These are phyloP conservation scores for Champsocephalus gunnari DNA, from an alignment of 2,797 vertebrate species.

Conservation along the genomic window DNA sequence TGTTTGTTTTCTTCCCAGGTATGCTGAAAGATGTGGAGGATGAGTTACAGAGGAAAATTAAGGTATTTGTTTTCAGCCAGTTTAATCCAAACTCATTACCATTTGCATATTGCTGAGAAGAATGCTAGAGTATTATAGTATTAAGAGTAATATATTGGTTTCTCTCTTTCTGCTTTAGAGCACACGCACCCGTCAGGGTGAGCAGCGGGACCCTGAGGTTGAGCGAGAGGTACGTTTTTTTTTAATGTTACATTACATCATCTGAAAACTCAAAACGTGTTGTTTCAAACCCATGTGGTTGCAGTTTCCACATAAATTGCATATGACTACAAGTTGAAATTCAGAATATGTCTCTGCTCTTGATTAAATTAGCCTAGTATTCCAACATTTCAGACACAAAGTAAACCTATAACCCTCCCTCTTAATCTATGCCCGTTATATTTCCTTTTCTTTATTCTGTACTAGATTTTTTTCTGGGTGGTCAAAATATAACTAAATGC, in stretches of 20 bases:
- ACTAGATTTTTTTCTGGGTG: constrained; percentile 27
- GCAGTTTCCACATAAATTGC: background rate
- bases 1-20: constrained; percentile 78
- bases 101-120: background rate
- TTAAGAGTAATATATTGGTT: background rate
- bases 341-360: background rate
- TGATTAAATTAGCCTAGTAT: background rate
- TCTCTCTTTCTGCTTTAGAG: constrained; percentile 82
- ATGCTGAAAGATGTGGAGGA: constrained; percentile 99
- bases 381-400: background rate
- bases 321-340: background rate
- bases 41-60: constrained; percentile 97
- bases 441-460: constrained; percentile 2
- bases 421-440: background rate
- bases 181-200: constrained; percentile 97
- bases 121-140: background rate
- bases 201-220: constrained; percentile 96
- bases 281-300: background rate
- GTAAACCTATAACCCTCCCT: background rate
- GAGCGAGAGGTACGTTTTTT: constrained; percentile 92
- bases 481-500: constrained; percentile 25
- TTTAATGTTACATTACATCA: background rate
- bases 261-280: background rate
- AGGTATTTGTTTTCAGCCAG: constrained; percentile 82
- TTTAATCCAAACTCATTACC: background rate